Evolutionary conservation across 30 jellyfish, hydroid and myxozoan genomes (phyloP).

Genomic region (Chrysaora quinquecirrha): DNA sequence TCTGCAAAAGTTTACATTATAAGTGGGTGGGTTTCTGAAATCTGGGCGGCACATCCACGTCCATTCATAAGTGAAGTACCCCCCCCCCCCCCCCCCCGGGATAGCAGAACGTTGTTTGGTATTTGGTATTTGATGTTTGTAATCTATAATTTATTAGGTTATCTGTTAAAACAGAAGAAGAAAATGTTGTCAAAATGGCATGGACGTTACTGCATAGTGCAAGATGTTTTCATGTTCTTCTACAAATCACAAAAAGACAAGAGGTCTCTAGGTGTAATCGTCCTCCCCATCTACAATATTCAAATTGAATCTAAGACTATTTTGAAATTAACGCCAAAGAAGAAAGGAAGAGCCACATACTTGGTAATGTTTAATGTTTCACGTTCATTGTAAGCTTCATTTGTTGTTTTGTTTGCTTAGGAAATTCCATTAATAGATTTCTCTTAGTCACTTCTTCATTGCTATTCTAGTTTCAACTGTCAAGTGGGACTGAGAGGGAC

Average conservation of each 20-base stretch:
- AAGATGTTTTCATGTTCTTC: constrained; percentile 71
- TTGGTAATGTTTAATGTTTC: constrained; percentile 20
- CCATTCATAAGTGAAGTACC: too few species aligned
- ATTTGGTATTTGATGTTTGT: too few species aligned
- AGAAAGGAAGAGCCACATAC: constrained; percentile 63
- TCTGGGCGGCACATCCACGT: too few species aligned
- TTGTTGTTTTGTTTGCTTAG: too few species aligned
- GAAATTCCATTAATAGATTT: too few species aligned
- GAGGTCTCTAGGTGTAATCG: constrained; percentile 75
- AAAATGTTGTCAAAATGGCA: constrained; percentile 65
- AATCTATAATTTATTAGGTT: too few species aligned
- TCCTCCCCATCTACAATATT: constrained; percentile 65
- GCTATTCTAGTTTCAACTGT: constrained; percentile 69
- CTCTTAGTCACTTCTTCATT: too few species aligned
- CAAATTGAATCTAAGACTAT: constrained; percentile 22
- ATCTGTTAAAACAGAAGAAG: constrained; percentile 70
- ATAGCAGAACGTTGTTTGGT: too few species aligned
- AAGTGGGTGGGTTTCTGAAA: too few species aligned
- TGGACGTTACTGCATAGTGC: constrained; percentile 74
- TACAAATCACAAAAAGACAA: constrained; percentile 59
- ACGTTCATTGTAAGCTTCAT: too few species aligned
- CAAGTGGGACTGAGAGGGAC: constrained; percentile 35
- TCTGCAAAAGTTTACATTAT: too few species aligned
- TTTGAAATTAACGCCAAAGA: constrained; percentile 55
- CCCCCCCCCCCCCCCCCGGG: too few species aligned